A percentile compares a stretch with the other conserved stretches of the same genome.
phyloP scores from a whole-genome alignment of 2,113 vertebrate species.

The Centrocercus urophasianus region DNA sequence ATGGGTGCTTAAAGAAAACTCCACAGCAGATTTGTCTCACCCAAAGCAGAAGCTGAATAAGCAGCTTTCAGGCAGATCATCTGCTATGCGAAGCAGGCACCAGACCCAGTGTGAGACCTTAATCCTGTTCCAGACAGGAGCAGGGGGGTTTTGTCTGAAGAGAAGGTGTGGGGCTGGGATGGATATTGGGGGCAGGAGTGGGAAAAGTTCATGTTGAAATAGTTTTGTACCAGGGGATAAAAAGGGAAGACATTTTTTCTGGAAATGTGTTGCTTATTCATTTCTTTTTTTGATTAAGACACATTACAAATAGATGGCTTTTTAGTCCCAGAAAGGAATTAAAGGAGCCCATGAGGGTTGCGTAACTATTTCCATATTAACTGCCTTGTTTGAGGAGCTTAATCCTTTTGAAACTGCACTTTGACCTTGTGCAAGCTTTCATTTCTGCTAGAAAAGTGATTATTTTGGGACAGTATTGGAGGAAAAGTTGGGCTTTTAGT shows the following conservation, averaged over 20 bases:
- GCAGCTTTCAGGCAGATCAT: background rate
- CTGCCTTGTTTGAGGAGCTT: background rate
- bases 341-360: background rate
- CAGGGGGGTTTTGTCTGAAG: constrained; percentile 30
- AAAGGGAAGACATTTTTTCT: background rate
- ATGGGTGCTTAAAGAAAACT: background rate
- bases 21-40: background rate
- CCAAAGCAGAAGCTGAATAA: background rate
- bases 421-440: background rate
- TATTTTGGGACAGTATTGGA: background rate
- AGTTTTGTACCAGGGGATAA: background rate
- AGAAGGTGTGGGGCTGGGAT: background rate
- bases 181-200: background rate
- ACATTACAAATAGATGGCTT: background rate
- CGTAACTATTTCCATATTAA: constrained; percentile 36
- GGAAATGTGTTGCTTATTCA: constrained; percentile 15
- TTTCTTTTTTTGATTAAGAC: background rate
- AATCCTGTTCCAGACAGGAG: background rate
- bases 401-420: background rate
- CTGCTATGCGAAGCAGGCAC: background rate
- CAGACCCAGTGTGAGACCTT: constrained; percentile 16
- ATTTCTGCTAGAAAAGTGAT: background rate
- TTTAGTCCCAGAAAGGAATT: constrained; percentile 29
- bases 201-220: background rate
- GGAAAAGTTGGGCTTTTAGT: background rate